These are phyloP conservation scores for Copsychus sechellarum DNA, from an alignment of 2,113 vertebrate genomes.

Conservation along the genomic window DNA sequence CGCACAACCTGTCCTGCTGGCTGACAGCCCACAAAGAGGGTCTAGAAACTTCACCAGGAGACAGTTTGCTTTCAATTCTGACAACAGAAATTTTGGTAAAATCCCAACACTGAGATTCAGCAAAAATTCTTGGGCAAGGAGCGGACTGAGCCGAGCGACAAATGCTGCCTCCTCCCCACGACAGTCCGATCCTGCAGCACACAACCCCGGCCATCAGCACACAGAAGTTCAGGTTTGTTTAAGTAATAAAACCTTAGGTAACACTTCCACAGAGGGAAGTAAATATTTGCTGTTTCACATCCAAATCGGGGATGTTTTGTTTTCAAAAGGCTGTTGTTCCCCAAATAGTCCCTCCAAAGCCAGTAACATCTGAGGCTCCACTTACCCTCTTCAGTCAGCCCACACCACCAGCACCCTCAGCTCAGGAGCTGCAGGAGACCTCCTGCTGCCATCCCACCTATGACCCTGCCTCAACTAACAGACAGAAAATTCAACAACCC, in stretches of 20 bases:
- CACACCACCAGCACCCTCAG: not conserved
- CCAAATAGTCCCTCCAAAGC: not conserved
- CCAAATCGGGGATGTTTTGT: not conserved
- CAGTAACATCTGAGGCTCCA: not conserved
- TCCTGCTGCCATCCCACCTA: not conserved
- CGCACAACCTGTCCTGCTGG: not conserved
- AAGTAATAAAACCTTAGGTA: not conserved
- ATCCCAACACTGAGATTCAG: not conserved
- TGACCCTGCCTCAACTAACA: not conserved
- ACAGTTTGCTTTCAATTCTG: too few species aligned
- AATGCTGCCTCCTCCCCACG: not conserved
- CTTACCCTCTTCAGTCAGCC: not conserved
- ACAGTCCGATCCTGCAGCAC: not conserved
- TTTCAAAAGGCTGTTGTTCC: not conserved
- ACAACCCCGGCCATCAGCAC: not conserved
- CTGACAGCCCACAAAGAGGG: not conserved
- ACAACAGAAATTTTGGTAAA: not conserved
- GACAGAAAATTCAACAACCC: not conserved
- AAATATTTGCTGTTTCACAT: constrained; percentile 1
- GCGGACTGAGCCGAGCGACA: accelerated
- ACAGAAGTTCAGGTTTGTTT: not conserved
- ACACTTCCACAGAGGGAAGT: not conserved
- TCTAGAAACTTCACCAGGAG: not conserved
- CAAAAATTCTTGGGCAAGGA: not conserved
- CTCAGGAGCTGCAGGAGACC: not conserved